Evolutionary conservation across 2,888 invertebrate genomes (phyloP).

Genomic region (Spicauda simplicius): DNA sequence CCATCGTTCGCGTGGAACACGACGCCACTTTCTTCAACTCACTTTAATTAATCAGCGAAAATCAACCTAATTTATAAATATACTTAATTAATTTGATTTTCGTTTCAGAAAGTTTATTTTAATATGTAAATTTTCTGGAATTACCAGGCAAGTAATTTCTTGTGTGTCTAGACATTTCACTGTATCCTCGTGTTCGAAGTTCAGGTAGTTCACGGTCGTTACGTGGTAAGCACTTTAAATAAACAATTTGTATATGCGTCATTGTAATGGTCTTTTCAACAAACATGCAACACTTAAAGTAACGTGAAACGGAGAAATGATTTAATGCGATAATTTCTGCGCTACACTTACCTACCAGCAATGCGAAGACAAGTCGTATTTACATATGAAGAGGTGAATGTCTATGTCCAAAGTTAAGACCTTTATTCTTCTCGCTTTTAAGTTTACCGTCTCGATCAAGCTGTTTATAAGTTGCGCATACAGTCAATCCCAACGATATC

Average conservation of each 20-base stretch:
- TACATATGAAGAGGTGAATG: background rate
- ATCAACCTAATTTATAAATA: too few species aligned
- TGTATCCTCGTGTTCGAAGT: slow-evolving; percentile 12
- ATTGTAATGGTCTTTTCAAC: slow-evolving; percentile 28
- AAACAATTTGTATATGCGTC: slow-evolving; percentile 19
- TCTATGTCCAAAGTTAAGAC: too few species aligned
- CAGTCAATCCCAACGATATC: too few species aligned
- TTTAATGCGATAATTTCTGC: slow-evolving; percentile 9
- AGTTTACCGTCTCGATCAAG: too few species aligned
- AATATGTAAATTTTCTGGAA: slow-evolving; percentile 3
- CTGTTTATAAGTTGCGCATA: too few species aligned
- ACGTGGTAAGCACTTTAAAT: slow-evolving; percentile 25
- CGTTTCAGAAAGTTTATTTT: too few species aligned
- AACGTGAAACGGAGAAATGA: slow-evolving; percentile 7
- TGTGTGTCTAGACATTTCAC: slow-evolving; percentile 20
- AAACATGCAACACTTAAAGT: slow-evolving; percentile 22
- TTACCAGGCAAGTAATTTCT: slow-evolving; percentile 9
- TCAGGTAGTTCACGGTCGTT: slow-evolving; percentile 26
- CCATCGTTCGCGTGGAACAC: too few species aligned
- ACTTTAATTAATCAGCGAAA: too few species aligned
- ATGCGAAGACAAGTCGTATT: background rate
- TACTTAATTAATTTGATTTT: too few species aligned
- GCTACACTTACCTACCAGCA: background rate
- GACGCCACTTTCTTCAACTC: too few species aligned
- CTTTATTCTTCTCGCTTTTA: too few species aligned